Percentiles rank a stretch among this genome's conserved stretches.
Evolutionary conservation across 2,797 vertebrate genomes (phyloP).

Genomic region (Tadarida brasiliensis): DNA sequence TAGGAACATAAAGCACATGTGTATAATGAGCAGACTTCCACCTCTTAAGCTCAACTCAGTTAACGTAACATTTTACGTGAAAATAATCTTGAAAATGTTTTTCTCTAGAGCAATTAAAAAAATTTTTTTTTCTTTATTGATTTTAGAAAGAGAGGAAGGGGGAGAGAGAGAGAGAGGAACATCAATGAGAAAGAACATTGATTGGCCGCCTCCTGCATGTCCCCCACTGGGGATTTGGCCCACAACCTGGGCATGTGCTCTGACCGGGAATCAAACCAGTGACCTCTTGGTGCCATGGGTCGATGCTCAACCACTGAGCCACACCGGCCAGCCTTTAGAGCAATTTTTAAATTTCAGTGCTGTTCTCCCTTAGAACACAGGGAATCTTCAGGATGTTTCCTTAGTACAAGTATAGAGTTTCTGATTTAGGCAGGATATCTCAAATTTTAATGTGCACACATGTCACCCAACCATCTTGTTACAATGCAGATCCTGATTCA

Average conservation of each 20-base stretch:
- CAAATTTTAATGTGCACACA: background rate
- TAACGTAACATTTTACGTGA: background rate
- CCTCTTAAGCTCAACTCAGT: background rate
- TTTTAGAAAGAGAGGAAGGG: no score
- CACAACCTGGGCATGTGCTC: no score
- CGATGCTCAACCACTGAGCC: no score
- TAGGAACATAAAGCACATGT: background rate
- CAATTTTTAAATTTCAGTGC: conserved; percentile 21
- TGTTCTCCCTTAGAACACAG: background rate
- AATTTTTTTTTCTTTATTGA: no score
- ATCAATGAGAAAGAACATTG: no score
- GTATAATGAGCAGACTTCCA: background rate
- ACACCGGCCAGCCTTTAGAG: background rate
- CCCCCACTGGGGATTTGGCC: no score
- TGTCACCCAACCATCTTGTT: background rate
- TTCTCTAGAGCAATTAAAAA: background rate
- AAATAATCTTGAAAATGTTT: conserved; percentile 4
- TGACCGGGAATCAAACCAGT: no score
- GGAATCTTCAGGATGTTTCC: background rate
- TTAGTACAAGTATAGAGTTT: background rate
- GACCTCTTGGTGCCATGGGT: no score
- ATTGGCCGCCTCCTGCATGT: no score
- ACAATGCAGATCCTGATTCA: background rate
- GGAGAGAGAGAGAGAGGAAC: no score
- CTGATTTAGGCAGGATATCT: background rate